Evolutionary conservation across 2,113 vertebrate species (phyloP).

Genomic region (Percopsis transmontana): DNA sequence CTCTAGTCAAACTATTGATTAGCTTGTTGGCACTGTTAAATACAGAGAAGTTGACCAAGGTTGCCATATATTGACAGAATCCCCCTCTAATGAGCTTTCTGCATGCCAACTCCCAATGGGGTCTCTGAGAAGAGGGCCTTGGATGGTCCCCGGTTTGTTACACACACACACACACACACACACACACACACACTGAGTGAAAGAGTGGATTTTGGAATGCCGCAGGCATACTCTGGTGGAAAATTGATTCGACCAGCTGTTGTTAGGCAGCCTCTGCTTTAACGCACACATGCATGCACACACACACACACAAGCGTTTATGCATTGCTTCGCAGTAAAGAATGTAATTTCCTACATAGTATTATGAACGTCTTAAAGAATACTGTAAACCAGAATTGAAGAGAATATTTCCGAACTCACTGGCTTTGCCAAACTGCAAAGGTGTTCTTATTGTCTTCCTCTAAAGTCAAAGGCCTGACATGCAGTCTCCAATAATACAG

Average conservation of each 20-base stretch:
- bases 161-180: constrained; percentile 5
- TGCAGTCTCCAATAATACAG: constrained; percentile 24
- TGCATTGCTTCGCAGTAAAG: neutral
- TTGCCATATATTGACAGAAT: constrained; percentile 58
- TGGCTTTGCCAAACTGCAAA: too few species aligned
- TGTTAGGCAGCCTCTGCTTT: neutral
- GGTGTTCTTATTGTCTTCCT: constrained; percentile 35
- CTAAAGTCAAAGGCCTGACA: constrained; percentile 53
- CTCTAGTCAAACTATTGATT: constrained; percentile 60
- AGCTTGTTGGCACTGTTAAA: constrained; percentile 45
- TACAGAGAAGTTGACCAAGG: constrained; percentile 24
- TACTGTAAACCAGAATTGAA: too few species aligned
- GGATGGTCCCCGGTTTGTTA: neutral
- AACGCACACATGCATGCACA: neutral
- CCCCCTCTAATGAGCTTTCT: constrained; percentile 44
- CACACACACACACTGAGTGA: neutral
- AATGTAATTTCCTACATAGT: too few species aligned
- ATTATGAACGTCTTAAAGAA: too few species aligned
- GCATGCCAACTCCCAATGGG: constrained; percentile 23
- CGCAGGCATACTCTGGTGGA: neutral
- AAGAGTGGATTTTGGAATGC: constrained; percentile 10
- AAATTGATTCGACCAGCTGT: constrained; percentile 13
- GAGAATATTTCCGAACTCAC: too few species aligned
- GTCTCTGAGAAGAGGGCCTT: neutral
- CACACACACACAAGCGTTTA: neutral